These are phyloP conservation scores for human (Homo sapiens) DNA, from an alignment of 2,113 vertebrate genomes.

Conservation along the genomic window GRCh38 chr11:36411501-36412000, in stretches of 20 bases:
- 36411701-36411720: not conserved
- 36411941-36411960: accelerated
- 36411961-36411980: not conserved
- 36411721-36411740: not conserved
- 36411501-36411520: not conserved
- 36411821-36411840: not conserved
- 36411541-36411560: not conserved
- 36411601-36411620: not conserved
- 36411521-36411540: not conserved
- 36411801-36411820: accelerated
- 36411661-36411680: not conserved
- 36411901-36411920: not conserved
- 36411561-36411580: not conserved
- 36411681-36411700: no score
- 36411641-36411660: accelerated
- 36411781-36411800: not conserved
- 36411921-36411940: not conserved
- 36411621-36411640: not conserved
- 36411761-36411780: not conserved
- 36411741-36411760: not conserved
- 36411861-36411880: not conserved
- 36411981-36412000: not conserved
- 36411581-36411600: not conserved
- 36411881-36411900: not conserved
- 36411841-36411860: not conserved